A percentile compares a stretch with the other conserved stretches of the same genome.
Evolutionary conservation across 2,888 invertebrate genomes (phyloP).

Genomic region (Drosophila peninsularis): DNA sequence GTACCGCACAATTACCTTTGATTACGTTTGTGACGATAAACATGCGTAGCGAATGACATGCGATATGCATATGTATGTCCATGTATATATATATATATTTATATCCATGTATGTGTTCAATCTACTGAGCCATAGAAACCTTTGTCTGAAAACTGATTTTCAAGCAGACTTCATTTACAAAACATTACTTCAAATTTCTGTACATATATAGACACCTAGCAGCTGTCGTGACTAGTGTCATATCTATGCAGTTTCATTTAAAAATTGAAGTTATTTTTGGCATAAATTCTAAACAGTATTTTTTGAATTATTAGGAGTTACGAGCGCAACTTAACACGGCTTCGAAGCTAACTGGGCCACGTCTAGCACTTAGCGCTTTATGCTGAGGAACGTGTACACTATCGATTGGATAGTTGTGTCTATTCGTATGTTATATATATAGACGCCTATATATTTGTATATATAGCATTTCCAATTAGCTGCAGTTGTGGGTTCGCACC

Average conservation of each 20-base stretch:
- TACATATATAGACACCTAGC: background rate
- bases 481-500: slow-evolving; percentile 27
- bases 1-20: slow-evolving; percentile 34
- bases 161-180: too few relatives aligned
- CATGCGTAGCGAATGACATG: slow-evolving; percentile 22
- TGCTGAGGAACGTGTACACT: slow-evolving; percentile 24
- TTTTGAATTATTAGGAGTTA: background rate
- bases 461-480: slow-evolving; percentile 29
- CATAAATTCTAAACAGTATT: slow-evolving; percentile 25
- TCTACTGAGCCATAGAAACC: too few relatives aligned
- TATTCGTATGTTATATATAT: slow-evolving; percentile 24
- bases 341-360: slow-evolving; percentile 1
- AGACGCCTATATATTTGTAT: background rate
- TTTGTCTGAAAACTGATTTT: too few relatives aligned
- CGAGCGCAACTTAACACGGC: background rate
- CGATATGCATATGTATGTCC: background rate
- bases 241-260: background rate
- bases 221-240: background rate
- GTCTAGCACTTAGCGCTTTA: slow-evolving; percentile 3
- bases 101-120: background rate
- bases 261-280: slow-evolving; percentile 23
- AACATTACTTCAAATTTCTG: too few relatives aligned
- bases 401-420: slow-evolving; percentile 42
- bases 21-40: slow-evolving; percentile 26
- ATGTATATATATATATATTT: background rate